Evolutionary conservation across 1,140 invertebrate genomes (phyloP).

Genomic region (Polypedilum vanderplanki): DNA sequence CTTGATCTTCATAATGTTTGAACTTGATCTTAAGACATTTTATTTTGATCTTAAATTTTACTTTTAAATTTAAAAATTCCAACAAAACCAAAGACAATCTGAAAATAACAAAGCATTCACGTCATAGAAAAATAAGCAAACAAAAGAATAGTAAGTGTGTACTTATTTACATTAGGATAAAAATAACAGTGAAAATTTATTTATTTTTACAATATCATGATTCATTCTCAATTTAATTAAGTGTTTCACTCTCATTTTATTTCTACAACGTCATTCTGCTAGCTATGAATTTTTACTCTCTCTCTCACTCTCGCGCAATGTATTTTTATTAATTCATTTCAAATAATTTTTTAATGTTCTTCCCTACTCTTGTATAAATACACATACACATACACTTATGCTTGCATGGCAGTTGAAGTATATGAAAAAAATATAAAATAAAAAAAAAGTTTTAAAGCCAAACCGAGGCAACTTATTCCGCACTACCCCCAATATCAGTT

Average conservation of each 20-base stretch:
- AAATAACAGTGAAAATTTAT: not conserved
- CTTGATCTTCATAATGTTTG: too few relatives aligned
- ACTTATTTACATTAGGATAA: not conserved
- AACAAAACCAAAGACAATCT: too few relatives aligned
- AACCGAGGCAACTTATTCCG: not conserved
- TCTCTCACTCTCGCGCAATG: not conserved
- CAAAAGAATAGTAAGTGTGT: not conserved
- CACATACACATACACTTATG: not conserved
- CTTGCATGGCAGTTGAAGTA: not conserved
- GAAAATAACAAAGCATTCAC: too few relatives aligned
- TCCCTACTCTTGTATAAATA: not conserved
- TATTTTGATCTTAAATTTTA: too few relatives aligned
- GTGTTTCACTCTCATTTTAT: conserved; percentile 3
- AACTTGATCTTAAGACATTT: too few relatives aligned
- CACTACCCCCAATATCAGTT: too few relatives aligned
- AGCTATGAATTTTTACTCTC: not conserved
- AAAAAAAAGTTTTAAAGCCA: conserved; percentile 6
- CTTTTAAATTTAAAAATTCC: too few relatives aligned
- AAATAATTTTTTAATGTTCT: too few relatives aligned
- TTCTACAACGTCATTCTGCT: not conserved
- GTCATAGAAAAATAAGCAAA: too few relatives aligned
- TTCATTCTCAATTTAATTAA: conserved; percentile 29
- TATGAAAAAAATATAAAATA: not conserved
- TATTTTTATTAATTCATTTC: not conserved
- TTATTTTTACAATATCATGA: conserved; percentile 25